These are phyloP conservation scores for Anguilla anguilla DNA, from an alignment of 2,797 vertebrate genomes.

Conservation along the genomic window DNA sequence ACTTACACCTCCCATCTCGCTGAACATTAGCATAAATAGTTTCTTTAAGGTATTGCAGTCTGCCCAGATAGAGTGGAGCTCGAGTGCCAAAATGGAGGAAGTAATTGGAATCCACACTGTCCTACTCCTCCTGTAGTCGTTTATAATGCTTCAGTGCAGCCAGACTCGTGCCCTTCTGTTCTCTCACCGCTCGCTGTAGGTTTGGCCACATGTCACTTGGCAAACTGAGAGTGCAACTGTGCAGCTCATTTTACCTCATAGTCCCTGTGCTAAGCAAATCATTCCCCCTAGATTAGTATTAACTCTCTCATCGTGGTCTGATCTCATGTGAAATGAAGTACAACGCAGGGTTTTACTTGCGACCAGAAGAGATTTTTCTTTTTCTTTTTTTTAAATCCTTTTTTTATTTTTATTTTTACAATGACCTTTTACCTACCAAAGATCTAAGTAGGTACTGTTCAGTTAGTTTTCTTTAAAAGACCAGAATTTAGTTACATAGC, in stretches of 20 bases:
- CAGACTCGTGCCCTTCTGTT: not conserved
- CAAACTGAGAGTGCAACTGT: not conserved
- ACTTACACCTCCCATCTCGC: not conserved
- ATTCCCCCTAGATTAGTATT: not conserved
- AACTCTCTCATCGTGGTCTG: not conserved
- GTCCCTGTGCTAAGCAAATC: not conserved
- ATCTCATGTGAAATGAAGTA: not conserved
- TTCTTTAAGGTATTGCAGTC: not conserved
- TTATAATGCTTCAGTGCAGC: not conserved
- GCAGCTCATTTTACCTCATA: not conserved
- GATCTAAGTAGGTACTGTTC: conserved; percentile 35
- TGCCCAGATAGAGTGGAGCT: not conserved
- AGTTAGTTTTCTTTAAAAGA: conserved; percentile 27
- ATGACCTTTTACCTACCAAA: not conserved
- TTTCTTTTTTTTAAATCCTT: not conserved
- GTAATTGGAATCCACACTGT: not conserved
- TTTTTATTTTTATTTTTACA: not conserved
- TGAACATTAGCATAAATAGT: not conserved
- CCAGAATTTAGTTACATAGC: conserved; percentile 37
- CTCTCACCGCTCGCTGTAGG: not conserved
- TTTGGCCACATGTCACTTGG: not conserved
- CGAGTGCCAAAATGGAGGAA: conserved; percentile 11
- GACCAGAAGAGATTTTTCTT: not conserved
- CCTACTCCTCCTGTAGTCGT: not conserved
- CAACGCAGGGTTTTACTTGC: conserved; percentile 18